Base-by-base conservation (phyloP, 2,888 invertebrate species). In the Pyrgus malvae region DNA sequence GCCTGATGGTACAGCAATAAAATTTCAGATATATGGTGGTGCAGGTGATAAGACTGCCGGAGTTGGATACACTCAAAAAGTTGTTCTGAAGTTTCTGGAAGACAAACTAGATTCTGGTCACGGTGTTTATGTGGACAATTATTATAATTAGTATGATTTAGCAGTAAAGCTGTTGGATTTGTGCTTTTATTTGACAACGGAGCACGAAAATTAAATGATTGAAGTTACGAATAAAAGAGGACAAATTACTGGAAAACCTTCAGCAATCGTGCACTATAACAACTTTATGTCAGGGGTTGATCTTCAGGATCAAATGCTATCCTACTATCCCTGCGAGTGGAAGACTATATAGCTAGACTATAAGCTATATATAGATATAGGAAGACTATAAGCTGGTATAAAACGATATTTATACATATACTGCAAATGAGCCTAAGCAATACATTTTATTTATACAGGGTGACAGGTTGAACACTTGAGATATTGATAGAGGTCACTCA, bases 41-140 rank as follows among this genome's bases (percentile, higher is more conserved):
- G 56, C 59, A 3, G 50, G 42, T 56, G 63, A 65, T 56, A 62
- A 64, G 21, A 62, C 61, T n/a, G 46, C 62, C 27, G 69, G 62
- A 11, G n/a, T 41, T 50, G 67, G 63, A 9, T 69, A 71, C 42
- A 37, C 57, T 31, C 23, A 51, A 33, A 69, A 70, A 44, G 67
- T 72, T 5, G 74, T 76, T 3, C 60, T 69, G 3, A 64, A 70
- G 29, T 58, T 76, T 8, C 58, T 74, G 14, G 65, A 72, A 58
- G 67, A 65, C 12, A 68, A 50, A 58, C 50, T 75, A 8, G 64
- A 68, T 29, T 54, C 41, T 37, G 74, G 72, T 3, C 73, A 74
- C 56, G 25, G 53, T 49, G 49, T 74, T 1, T 74, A 70, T 38
- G 70, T 78, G 68, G 72, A 74, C 35, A 72, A 70, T 56, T 74